phyloP scores from a whole-genome alignment of 37 sponge, comb jelly and placozoan species.

The Halichondria panicea region DNA sequence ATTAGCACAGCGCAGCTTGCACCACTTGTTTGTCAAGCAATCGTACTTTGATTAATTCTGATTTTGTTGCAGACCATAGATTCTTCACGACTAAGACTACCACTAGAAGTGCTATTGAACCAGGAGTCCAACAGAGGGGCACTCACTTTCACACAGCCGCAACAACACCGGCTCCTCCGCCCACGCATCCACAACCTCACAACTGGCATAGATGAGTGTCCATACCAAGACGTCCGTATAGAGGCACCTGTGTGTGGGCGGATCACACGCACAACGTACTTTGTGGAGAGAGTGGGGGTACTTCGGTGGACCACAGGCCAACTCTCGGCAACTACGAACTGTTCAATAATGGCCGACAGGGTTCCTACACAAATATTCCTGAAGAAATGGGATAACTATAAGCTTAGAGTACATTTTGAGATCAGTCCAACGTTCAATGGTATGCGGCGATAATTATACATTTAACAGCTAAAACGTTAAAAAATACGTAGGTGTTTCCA shows the following conservation, averaged over 20 bases:
- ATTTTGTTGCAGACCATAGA: too few relatives aligned
- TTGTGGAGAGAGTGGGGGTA: slow-evolving; percentile 9
- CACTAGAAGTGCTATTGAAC: too few relatives aligned
- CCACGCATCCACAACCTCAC: not conserved
- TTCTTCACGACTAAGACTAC: too few relatives aligned
- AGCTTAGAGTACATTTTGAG: slow-evolving; percentile 11
- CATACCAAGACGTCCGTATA: not conserved
- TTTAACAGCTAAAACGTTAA: too few relatives aligned
- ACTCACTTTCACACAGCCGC: not conserved
- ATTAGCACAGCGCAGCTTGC: too few relatives aligned
- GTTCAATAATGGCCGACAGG: not conserved
- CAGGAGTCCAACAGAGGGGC: not conserved
- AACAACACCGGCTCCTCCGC: not conserved
- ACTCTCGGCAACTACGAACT: slow-evolving; percentile 19
- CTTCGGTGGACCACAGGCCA: not conserved
- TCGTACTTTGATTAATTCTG: too few relatives aligned
- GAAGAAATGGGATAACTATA: slow-evolving; percentile 22
- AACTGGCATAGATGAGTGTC: not conserved
- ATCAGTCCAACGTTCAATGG: not conserved
- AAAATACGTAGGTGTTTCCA: too few relatives aligned
- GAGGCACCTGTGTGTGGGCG: slow-evolving; percentile 26
- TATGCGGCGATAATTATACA: not conserved
- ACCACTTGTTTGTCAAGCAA: too few relatives aligned
- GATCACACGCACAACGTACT: slow-evolving; percentile 20
- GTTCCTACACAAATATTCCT: slow-evolving; percentile 40